Evolutionary conservation across 1,140 invertebrate species (phyloP), one percentile per base, ranked within the genome.

Genomic region (Platyura marginata): DNA sequence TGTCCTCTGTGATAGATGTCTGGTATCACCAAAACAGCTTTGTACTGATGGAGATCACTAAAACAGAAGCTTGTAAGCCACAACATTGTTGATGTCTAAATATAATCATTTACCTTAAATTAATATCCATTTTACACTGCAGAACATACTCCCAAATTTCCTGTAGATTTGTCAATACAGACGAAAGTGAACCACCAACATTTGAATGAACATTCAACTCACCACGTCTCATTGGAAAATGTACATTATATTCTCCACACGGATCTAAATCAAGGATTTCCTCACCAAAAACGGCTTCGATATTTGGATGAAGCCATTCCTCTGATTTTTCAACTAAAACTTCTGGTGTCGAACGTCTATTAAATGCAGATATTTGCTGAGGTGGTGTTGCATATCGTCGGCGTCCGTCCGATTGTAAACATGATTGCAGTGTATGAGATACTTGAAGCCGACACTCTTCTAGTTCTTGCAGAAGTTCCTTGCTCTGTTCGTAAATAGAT

Each of bases 1-100:
- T 92, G 82, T 13, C 75, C 77, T 43, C 89, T 72, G 49, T 85
- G 83, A 60, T 91, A 95, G 51, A 93, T 81, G 67, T 93, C 90
- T 23, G 90, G 85, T 50, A 95, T 78, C 37, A 96, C 70, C 2
- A 95, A 65, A 1, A 95, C 83, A 37, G 79, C 89, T 59, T 81
- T 75, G 59, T 90, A 92, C 51, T 80, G 74, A 62, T 79, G 74
- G 6, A 93, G 65, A 47, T 91, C 79, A 54, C 74, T 76, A 0
- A 75, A 53, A 20, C 74, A 73, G n/a, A n/a, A n/a, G n/a, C n/a
- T n/a, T n/a, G n/a, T n/a, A n/a, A n/a, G n/a, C n/a, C n/a, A n/a
- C n/a, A n/a, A n/a, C n/a, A n/a, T n/a, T n/a, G n/a, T n/a, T n/a
- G n/a, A n/a, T n/a, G n/a, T n/a, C n/a, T n/a, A n/a, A n/a, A n/a